Conservation (phyloP, 1,140 invertebrate species). For the Laupala kohalensis region DNA sequence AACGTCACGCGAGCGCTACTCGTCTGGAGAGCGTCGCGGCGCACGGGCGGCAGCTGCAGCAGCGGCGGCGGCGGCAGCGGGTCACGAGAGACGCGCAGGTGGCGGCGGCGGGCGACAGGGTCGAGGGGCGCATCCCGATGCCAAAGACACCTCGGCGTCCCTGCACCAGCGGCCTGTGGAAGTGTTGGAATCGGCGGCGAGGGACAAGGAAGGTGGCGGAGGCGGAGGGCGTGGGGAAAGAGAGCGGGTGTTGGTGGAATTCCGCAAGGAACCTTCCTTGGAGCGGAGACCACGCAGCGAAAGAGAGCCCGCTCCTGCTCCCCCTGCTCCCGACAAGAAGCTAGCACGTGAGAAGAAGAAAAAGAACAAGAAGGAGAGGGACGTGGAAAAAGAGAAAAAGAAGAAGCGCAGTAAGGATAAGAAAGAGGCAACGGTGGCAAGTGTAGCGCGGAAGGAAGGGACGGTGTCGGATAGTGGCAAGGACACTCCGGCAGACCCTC, state of each 20-base stretch:
- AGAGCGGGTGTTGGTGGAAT: slow-evolving; percentile 8
- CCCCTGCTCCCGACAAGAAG: neutral
- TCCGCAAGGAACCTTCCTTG: slow-evolving; percentile 10
- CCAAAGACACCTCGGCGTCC: too few species aligned
- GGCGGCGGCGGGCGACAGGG: too few species aligned
- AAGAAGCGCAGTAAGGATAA: slow-evolving; percentile 5
- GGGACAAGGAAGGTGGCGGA: neutral
- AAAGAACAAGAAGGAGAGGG: slow-evolving; percentile 4
- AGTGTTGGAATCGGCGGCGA: neutral
- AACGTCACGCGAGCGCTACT: too few species aligned
- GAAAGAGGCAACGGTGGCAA: neutral
- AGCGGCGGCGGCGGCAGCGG: neutral
- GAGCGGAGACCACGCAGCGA: neutral
- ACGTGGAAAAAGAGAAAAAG: slow-evolving; percentile 3
- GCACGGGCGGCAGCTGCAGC: too few species aligned
- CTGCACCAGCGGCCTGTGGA: neutral
- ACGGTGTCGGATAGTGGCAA: neutral
- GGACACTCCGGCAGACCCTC: neutral
- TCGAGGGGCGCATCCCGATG: neutral
- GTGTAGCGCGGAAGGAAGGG: neutral
- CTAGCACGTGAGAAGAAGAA: neutral
- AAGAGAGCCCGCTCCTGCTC: neutral
- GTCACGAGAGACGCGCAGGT: too few species aligned
- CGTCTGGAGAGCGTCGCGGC: too few species aligned
- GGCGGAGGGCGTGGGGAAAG: neutral